phyloP scores from a whole-genome alignment of 1,140 invertebrate species.

The Myzus persicae region DNA sequence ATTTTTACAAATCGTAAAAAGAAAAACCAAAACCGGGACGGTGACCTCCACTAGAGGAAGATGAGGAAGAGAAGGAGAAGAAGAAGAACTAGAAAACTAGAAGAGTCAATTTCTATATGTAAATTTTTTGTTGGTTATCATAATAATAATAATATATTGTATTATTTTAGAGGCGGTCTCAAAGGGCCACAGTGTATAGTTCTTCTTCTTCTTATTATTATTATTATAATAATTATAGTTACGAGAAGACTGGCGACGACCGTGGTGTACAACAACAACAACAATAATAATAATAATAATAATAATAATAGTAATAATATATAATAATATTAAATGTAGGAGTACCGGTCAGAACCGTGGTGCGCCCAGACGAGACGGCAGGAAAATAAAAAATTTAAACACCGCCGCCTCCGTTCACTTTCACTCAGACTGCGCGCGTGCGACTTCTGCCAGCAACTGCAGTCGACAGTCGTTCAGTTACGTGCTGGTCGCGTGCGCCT shows the following conservation, averaged over 20 bases:
- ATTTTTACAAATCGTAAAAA: background rate
- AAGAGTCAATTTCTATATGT: background rate
- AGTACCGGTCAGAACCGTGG: background rate
- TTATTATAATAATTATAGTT: too few relatives aligned
- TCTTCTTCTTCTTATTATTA: too few relatives aligned
- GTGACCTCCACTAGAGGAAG: background rate
- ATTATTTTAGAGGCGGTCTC: background rate
- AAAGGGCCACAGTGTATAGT: too few relatives aligned
- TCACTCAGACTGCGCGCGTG: background rate
- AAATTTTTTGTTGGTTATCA: background rate
- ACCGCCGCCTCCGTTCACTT: conserved; percentile 6
- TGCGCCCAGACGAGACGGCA: background rate
- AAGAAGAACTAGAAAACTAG: background rate
- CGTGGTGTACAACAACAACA: too few relatives aligned
- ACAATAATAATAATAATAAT: too few relatives aligned
- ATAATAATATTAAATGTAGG: background rate
- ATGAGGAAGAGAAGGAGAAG: background rate
- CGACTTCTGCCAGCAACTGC: background rate
- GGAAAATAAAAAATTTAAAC: background rate
- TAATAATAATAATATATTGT: background rate
- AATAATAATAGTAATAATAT: too few relatives aligned
- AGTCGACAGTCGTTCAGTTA: background rate
- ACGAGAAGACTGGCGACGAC: too few relatives aligned
- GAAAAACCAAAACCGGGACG: background rate
- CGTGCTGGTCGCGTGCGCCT: background rate